Evolutionary conservation across 2,113 vertebrate species (phyloP).

Genomic region (Rostratula benghalensis): DNA sequence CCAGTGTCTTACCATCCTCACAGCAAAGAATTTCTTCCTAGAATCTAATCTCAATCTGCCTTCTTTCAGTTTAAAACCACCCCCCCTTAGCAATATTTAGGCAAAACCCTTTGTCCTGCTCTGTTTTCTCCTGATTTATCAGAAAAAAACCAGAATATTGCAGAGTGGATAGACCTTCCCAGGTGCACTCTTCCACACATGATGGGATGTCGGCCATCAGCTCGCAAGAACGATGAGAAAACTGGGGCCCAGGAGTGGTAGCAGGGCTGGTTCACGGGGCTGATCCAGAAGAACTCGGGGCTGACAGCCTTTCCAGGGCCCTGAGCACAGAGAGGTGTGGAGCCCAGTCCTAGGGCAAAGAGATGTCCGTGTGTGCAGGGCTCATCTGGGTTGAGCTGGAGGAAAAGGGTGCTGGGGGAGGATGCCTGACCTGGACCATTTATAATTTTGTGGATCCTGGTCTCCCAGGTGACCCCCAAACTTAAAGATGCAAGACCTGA

Average conservation of each 20-base stretch:
- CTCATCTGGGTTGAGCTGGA: neutral
- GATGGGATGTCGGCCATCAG: neutral
- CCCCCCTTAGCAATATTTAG: neutral
- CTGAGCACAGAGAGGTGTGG: fast-evolving
- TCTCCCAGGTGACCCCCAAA: neutral
- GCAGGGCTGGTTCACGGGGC: neutral
- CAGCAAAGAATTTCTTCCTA: too few species aligned
- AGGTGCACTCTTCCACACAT: neutral
- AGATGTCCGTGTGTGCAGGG: neutral
- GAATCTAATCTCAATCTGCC: too few species aligned
- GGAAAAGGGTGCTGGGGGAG: neutral
- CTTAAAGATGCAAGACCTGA: neutral
- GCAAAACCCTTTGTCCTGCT: neutral
- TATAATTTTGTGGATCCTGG: neutral
- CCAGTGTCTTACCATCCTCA: too few species aligned
- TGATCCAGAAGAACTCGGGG: neutral
- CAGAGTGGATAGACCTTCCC: neutral
- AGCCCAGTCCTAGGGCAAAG: neutral
- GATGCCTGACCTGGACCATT: neutral
- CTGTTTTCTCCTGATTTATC: neutral
- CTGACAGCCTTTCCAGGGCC: neutral
- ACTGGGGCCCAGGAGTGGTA: fast-evolving
- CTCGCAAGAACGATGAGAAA: neutral
- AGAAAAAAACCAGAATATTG: neutral
- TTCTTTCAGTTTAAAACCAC: too few species aligned